These are phyloP conservation scores for Podilymbus podiceps DNA, from an alignment of 2,113 vertebrate genomes.

Conservation along the genomic window DNA sequence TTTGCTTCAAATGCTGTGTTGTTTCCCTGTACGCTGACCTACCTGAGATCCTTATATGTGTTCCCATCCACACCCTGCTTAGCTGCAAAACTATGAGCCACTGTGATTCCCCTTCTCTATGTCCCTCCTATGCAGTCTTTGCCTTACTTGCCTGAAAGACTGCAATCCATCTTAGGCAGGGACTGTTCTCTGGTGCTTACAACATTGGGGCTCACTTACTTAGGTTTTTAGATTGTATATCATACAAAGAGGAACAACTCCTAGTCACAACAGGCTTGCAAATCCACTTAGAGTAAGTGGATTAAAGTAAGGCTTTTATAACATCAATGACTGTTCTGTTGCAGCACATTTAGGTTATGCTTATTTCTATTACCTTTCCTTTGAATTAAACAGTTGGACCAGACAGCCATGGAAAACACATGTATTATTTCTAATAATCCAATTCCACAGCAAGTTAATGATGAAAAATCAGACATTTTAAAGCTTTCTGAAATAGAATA, in stretches of 20 bases:
- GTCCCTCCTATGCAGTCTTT: not conserved
- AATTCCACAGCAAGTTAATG: not conserved
- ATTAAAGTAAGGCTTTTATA: not conserved
- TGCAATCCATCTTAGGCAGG: not conserved
- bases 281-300: slow-evolving; percentile 15
- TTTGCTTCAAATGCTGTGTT: not conserved
- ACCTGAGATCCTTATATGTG: not conserved
- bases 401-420: not conserved
- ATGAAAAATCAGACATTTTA: not conserved
- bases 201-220: not conserved
- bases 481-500: not conserved
- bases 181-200: not conserved
- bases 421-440: slow-evolving; percentile 10
- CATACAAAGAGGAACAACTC: not conserved
- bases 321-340: not conserved
- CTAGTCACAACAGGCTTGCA: not conserved
- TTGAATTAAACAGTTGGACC: not conserved
- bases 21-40: not conserved
- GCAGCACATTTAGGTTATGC: not conserved
- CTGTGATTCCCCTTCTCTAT: not conserved
- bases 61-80: not conserved
- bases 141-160: not conserved
- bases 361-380: not conserved
- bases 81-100: not conserved
- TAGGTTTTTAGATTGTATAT: not conserved